Evolutionary conservation across 64 coral and sea anemone genomes (phyloP).

Genomic region (Montipora capricornis): DNA sequence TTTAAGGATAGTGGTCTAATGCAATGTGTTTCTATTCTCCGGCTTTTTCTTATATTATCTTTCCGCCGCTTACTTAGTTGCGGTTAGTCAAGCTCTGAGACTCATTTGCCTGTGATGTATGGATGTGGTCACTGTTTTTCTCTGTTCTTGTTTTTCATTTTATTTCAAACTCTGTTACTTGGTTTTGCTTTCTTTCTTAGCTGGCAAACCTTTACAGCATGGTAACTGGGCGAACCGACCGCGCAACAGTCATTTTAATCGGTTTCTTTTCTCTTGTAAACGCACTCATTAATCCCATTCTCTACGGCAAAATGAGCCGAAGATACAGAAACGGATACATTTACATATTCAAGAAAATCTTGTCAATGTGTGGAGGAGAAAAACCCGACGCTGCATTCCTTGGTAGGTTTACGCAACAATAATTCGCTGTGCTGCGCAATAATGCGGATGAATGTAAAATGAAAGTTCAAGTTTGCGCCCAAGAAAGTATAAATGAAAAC

Average conservation of each 20-base stretch:
- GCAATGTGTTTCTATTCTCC: no score
- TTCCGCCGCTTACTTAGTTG: no score
- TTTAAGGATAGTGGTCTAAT: no score
- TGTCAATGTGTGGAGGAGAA: constrained; percentile 54
- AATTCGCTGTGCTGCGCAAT: no score
- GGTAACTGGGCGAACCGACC: constrained; percentile 46
- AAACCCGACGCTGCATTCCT: constrained; percentile 74
- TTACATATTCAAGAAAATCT: constrained; percentile 75
- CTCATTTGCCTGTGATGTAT: no score
- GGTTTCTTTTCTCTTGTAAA: constrained; percentile 83
- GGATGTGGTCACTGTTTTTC: no score
- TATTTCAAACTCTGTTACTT: not conserved
- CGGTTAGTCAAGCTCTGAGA: no score
- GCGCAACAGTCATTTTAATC: constrained; percentile 71
- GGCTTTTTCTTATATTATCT: no score
- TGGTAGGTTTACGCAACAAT: constrained; percentile 37
- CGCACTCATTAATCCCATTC: constrained; percentile 85
- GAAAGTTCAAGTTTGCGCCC: no score
- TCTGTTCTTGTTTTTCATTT: no score
- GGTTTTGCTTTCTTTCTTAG: constrained; percentile 28
- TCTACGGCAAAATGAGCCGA: constrained; percentile 90
- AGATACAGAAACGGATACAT: constrained; percentile 78
- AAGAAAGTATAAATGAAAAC: no score
- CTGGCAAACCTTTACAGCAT: constrained; percentile 84
- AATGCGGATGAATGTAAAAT: no score